These are phyloP conservation scores for Saccostrea echinata DNA, from an alignment of 1,140 invertebrate genomes.

Conservation along the genomic window DNA sequence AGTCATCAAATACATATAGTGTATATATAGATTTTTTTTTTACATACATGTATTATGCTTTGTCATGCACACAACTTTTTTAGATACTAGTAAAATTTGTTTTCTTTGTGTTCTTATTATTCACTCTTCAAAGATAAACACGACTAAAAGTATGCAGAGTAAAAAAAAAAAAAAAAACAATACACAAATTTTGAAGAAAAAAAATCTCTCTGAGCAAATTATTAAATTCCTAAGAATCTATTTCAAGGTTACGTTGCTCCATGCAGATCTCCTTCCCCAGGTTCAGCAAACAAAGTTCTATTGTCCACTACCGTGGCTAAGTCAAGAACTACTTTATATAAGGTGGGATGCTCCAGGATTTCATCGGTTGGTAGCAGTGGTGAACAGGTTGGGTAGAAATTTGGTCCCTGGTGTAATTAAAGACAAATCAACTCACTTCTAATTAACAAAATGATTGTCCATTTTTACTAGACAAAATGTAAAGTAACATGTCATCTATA, in stretches of 20 bases:
- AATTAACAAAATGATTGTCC: too few relatives aligned
- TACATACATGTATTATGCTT: background rate
- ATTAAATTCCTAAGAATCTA: background rate
- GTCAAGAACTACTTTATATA: conserved; percentile 91
- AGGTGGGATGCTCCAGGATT: conserved; percentile 91
- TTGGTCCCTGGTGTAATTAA: conserved; percentile 83
- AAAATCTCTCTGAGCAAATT: conserved; percentile 14
- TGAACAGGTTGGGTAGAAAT: conserved; percentile 91
- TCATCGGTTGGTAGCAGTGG: conserved; percentile 93
- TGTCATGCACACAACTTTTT: background rate
- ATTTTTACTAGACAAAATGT: too few relatives aligned
- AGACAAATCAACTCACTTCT: background rate
- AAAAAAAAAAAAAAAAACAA: background rate
- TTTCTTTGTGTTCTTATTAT: background rate
- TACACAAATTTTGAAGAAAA: conserved; percentile 14
- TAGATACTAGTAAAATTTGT: background rate
- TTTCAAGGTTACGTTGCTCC: conserved; percentile 13
- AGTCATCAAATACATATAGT: background rate
- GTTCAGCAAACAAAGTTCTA: conserved; percentile 75
- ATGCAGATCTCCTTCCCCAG: conserved; percentile 74
- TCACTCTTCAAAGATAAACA: background rate
- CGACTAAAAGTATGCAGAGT: background rate
- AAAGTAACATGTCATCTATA: too few relatives aligned
- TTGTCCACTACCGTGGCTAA: conserved; percentile 89
- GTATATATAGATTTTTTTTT: too few relatives aligned